phyloP scores from a whole-genome alignment of 2,888 invertebrate genomes.

The Pterobdella sp. region DNA sequence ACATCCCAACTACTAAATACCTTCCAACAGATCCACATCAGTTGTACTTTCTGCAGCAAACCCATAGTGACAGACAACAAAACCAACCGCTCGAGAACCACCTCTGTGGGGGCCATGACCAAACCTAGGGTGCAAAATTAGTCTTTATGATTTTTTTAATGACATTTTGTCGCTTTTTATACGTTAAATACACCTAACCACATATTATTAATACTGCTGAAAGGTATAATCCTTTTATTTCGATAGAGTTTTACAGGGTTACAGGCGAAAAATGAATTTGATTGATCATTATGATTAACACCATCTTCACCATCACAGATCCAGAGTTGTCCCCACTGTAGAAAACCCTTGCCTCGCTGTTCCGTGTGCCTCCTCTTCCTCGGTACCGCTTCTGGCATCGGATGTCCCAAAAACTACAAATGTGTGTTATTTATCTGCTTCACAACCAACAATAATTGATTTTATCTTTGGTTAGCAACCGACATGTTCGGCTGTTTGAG shows the following conservation, averaged over 20 bases:
- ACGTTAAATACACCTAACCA: too few species aligned
- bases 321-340: slow-evolving; percentile 65
- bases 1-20: too few species aligned
- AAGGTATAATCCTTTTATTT: too few species aligned
- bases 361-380: slow-evolving; percentile 84
- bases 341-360: slow-evolving; percentile 88
- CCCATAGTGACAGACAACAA: slow-evolving; percentile 30
- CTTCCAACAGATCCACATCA: slow-evolving; percentile 62
- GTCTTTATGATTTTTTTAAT: background rate
- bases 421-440: slow-evolving; percentile 5
- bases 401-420: slow-evolving; percentile 20
- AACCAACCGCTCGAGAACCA: slow-evolving; percentile 38
- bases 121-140: slow-evolving; percentile 44
- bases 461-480: too few species aligned
- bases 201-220: too few species aligned
- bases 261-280: background rate
- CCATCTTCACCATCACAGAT: slow-evolving; percentile 25
- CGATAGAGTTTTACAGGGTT: too few species aligned
- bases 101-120: slow-evolving; percentile 59
- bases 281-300: background rate
- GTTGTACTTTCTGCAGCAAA: slow-evolving; percentile 91
- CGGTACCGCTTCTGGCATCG: slow-evolving; percentile 60
- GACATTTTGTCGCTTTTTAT: too few species aligned
- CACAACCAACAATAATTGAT: too few species aligned
- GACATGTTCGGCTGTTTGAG: too few species aligned